Conservation (phyloP, 1,140 invertebrate genomes). For the Trachelipus rathkii region DNA sequence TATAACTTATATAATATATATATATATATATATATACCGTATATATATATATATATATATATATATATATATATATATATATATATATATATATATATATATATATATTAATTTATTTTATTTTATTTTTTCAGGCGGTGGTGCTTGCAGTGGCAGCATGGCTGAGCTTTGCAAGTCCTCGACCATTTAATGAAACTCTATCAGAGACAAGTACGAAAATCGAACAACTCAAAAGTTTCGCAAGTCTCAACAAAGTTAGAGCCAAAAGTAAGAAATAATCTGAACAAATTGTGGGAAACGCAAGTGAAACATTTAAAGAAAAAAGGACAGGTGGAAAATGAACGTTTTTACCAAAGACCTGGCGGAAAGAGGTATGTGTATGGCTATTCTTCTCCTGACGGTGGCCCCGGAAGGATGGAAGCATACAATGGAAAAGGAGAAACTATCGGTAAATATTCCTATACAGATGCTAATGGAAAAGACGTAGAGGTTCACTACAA, state of each 20-base stretch:
- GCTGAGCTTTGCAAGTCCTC: not conserved
- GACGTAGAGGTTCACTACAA: constrained; percentile 38
- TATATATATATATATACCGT: too few species aligned
- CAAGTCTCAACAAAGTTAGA: not conserved
- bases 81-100: constrained; percentile 10
- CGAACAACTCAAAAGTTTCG: not conserved
- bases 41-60: constrained; percentile 10
- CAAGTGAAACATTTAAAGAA: constrained; percentile 29
- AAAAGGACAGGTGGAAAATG: not conserved
- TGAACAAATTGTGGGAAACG: constrained; percentile 37
- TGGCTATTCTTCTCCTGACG: constrained; percentile 24
- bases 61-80: constrained; percentile 10
- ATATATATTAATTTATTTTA: not conserved
- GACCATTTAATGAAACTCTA: not conserved
- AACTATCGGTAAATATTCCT: constrained; percentile 40
- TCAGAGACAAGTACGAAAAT: not conserved
- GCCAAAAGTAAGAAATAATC: constrained; percentile 1
- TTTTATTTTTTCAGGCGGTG: constrained; percentile 6
- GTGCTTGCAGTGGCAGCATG: not conserved
- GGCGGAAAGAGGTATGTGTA: constrained; percentile 34
- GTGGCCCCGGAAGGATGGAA: constrained; percentile 31
- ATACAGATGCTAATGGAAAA: constrained; percentile 37
- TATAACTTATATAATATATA: too few species aligned
- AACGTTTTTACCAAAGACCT: constrained; percentile 35
- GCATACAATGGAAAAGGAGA: constrained; percentile 39